phyloP scores from a whole-genome alignment of 2,888 invertebrate genomes.

The Brenthis ino region DNA sequence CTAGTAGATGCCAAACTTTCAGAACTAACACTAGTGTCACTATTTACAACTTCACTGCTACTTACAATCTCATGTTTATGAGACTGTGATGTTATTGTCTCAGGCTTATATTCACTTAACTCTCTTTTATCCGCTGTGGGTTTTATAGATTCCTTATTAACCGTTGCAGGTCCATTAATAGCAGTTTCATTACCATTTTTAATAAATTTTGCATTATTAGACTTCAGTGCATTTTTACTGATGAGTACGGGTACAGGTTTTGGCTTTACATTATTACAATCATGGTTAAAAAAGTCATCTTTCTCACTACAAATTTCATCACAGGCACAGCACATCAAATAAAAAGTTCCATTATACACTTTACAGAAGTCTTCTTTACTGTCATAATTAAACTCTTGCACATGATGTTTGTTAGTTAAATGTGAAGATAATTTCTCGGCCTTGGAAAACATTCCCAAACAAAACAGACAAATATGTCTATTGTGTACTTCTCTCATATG shows the following conservation, averaged over 20 bases:
- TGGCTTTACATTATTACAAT: slow-evolving; percentile 82
- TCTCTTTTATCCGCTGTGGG: slow-evolving; percentile 58
- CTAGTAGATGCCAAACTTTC: slow-evolving; percentile 53
- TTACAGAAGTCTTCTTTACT: slow-evolving; percentile 86
- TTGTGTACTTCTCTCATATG: slow-evolving; percentile 93
- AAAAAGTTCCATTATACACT: slow-evolving; percentile 86
- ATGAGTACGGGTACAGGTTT: slow-evolving; percentile 77
- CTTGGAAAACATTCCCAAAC: slow-evolving; percentile 91
- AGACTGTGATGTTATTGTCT: slow-evolving; percentile 52
- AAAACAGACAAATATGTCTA: slow-evolving; percentile 91
- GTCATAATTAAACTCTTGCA: slow-evolving; percentile 86
- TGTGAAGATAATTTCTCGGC: slow-evolving; percentile 91
- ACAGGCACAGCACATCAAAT: slow-evolving; percentile 91
- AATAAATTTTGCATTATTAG: slow-evolving; percentile 58
- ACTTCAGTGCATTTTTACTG: slow-evolving; percentile 69
- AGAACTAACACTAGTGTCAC: slow-evolving; percentile 60
- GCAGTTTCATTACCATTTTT: slow-evolving; percentile 57
- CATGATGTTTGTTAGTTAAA: slow-evolving; percentile 89
- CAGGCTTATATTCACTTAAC: slow-evolving; percentile 53
- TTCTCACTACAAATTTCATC: slow-evolving; percentile 89
- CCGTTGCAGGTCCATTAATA: slow-evolving; percentile 58
- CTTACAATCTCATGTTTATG: slow-evolving; percentile 47
- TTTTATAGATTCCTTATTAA: slow-evolving; percentile 54
- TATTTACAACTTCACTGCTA: slow-evolving; percentile 52
- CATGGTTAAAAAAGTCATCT: slow-evolving; percentile 89